Conservation (phyloP, 2,888 invertebrate species). For the Nesidiocoris tenuis region DNA sequence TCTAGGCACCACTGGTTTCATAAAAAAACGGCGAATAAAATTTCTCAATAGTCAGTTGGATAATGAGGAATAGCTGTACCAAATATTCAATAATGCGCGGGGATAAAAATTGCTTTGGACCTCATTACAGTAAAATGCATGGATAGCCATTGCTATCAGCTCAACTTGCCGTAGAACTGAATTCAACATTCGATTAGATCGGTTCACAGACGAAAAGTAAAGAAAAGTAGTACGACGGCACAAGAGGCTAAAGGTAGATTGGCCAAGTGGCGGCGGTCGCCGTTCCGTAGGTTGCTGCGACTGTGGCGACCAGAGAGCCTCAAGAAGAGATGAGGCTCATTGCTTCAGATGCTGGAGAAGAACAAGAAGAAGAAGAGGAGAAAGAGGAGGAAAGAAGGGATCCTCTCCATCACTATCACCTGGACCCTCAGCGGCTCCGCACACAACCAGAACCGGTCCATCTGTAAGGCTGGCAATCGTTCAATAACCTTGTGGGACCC, state of each 20-base stretch:
- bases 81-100: no score
- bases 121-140: no score
- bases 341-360: neutral
- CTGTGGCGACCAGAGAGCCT: neutral
- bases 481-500: conserved; percentile 41
- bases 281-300: no score
- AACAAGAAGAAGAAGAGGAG: neutral
- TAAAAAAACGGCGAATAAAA: no score
- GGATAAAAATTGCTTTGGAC: no score
- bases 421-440: neutral
- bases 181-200: neutral
- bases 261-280: neutral
- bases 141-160: no score
- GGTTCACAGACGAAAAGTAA: neutral
- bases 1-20: no score
- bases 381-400: neutral
- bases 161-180: no score
- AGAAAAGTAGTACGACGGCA: no score
- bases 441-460: conserved; percentile 32
- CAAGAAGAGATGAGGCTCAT: neutral
- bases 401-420: neutral
- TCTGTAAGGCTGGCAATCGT: conserved; percentile 40
- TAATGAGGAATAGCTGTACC: no score
- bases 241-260: neutral
- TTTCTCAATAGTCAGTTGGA: no score